Percentiles rank a stretch among this genome's conserved stretches.
Evolutionary conservation across 2,113 vertebrate genomes (phyloP).

Genomic region (Thamnaconus septentrionalis): DNA sequence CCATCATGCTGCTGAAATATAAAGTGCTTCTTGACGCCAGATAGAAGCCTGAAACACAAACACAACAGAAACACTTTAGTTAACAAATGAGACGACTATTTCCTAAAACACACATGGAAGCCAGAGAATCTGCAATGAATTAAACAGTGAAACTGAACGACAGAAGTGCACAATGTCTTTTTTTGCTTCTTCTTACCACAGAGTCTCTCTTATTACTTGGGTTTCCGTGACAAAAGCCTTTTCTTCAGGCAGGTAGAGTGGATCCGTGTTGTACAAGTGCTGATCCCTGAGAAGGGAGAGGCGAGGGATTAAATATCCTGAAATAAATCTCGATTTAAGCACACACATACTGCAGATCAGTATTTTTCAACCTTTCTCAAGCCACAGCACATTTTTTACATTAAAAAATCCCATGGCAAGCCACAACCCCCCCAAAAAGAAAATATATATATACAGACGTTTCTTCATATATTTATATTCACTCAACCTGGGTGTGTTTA

Average conservation of each 20-base stretch:
- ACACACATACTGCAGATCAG: too few species aligned
- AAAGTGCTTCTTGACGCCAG: constrained; percentile 94
- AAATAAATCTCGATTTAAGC: too few species aligned
- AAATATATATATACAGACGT: too few species aligned
- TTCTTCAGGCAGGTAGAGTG: constrained; percentile 89
- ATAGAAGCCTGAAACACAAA: constrained; percentile 86
- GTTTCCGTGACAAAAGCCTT: constrained; percentile 90
- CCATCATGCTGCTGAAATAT: constrained; percentile 94
- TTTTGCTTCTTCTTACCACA: constrained; percentile 83
- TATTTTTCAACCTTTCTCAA: too few species aligned
- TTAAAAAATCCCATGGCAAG: too few species aligned
- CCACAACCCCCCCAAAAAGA: too few species aligned
- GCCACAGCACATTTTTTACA: too few species aligned
- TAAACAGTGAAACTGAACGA: neutral
- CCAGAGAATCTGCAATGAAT: neutral
- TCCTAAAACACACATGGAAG: neutral
- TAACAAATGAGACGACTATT: too few species aligned
- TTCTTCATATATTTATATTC: too few species aligned
- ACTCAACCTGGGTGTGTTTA: too few species aligned
- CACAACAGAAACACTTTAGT: neutral
- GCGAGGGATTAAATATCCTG: neutral
- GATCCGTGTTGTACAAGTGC: constrained; percentile 89
- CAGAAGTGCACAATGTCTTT: neutral
- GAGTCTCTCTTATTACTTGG: constrained; percentile 92
- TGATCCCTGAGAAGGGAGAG: constrained; percentile 83